A percentile compares a stretch with the other conserved stretches of the same genome.
Conservation (phyloP, 2,113 vertebrate genomes). For the Tonatia bakeri region DNA sequence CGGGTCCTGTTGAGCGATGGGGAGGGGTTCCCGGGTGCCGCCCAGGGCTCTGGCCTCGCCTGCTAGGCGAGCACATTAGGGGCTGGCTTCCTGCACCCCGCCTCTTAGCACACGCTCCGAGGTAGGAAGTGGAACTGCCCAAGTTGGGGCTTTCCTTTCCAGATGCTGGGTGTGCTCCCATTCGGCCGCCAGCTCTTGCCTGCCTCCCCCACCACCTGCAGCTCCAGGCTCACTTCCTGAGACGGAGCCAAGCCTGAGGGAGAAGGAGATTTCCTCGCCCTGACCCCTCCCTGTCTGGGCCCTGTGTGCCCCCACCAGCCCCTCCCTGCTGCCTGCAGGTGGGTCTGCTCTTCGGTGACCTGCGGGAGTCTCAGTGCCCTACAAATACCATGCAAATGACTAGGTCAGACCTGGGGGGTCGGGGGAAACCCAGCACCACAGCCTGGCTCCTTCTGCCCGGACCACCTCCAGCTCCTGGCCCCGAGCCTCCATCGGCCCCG, state of each 20-base stretch:
- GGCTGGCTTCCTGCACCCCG: not conserved
- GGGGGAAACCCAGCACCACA: not conserved
- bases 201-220: not conserved
- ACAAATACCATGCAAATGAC: not conserved
- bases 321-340: rapidly evolving
- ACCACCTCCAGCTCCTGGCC: not conserved
- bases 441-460: not conserved
- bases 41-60: not conserved
- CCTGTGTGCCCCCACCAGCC: not conserved
- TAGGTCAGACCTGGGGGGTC: not conserved
- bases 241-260: not conserved
- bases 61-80: not conserved
- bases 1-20: rapidly evolving
- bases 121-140: too few relatives aligned
- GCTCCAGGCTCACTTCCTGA: not conserved
- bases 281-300: too few relatives aligned
- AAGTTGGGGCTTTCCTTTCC: not conserved
- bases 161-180: rapidly evolving
- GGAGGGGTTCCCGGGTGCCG: not conserved
- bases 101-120: not conserved
- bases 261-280: rapidly evolving
- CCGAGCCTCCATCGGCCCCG: not conserved
- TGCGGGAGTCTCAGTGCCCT: not conserved
- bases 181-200: rapidly evolving
- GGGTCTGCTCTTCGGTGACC: not conserved